Evolutionary conservation across 2,888 invertebrate genomes (phyloP).

Genomic region (Sipha maydis): DNA sequence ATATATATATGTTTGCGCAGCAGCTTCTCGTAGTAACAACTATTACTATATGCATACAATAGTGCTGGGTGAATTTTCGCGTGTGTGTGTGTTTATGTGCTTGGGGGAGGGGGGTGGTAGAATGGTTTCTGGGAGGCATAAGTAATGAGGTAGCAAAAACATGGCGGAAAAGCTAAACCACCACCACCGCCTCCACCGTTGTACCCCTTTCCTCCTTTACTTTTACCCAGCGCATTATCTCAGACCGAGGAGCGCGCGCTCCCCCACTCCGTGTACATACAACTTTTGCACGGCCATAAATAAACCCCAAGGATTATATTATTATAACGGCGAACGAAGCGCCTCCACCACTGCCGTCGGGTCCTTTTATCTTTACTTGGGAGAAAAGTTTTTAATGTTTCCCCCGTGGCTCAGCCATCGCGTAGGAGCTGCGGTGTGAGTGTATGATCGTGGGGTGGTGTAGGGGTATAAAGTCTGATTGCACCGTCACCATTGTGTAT

Average conservation of each 20-base stretch:
- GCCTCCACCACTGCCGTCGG: slow-evolving; percentile 14
- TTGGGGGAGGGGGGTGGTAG: not conserved
- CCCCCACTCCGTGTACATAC: not conserved
- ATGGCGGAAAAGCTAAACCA: slow-evolving; percentile 61
- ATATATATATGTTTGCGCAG: not conserved
- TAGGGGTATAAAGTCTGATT: not conserved
- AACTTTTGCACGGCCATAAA: slow-evolving; percentile 60
- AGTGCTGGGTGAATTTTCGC: not conserved
- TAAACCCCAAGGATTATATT: slow-evolving; percentile 59
- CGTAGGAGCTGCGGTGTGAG: not conserved
- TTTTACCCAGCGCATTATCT: slow-evolving; percentile 56
- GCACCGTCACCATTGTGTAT: not conserved
- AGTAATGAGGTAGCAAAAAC: slow-evolving; percentile 62
- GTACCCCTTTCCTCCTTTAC: slow-evolving; percentile 37
- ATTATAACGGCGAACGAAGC: slow-evolving; percentile 43
- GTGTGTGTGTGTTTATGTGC: too few species aligned
- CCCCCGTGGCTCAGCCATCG: slow-evolving; percentile 27
- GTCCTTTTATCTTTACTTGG: slow-evolving; percentile 57
- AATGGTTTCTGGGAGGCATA: slow-evolving; percentile 55
- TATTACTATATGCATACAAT: not conserved
- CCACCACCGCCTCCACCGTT: not conserved
- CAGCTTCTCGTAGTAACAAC: too few species aligned
- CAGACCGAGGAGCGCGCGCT: slow-evolving; percentile 10
- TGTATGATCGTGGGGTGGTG: not conserved
- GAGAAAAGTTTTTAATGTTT: slow-evolving; percentile 62